Percentiles rank a stretch among this genome's conserved stretches.
Evolutionary conservation across 2,797 vertebrate species (phyloP).

Genomic region (Intellagama lesueurii): DNA sequence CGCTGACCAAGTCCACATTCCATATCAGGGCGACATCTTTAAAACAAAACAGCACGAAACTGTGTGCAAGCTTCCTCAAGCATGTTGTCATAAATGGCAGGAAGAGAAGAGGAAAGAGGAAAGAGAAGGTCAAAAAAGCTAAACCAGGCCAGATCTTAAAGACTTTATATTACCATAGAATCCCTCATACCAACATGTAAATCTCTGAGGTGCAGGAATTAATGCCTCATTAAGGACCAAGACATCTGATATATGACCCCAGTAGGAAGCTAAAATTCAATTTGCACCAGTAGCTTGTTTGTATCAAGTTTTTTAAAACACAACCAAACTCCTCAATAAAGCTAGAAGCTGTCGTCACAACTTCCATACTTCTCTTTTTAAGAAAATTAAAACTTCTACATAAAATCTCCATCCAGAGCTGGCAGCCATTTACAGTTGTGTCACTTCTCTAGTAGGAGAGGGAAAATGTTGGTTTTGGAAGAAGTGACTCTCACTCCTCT

Average conservation of each 20-base stretch:
- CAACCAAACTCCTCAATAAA: not conserved
- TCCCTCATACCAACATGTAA: no score
- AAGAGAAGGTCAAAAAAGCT: no score
- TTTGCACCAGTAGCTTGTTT: not conserved
- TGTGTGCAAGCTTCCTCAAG: no score
- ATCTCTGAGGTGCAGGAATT: no score
- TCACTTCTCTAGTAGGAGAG: not conserved
- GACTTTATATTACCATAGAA: no score
- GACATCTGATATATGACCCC: not conserved
- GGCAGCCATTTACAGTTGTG: not conserved
- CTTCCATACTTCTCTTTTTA: not conserved
- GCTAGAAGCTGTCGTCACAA: not conserved
- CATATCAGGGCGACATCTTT: no score
- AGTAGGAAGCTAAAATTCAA: not conserved
- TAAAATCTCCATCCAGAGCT: not conserved
- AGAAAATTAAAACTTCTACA: not conserved
- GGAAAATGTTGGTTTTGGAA: not conserved
- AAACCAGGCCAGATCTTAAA: no score
- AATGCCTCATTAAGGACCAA: not conserved
- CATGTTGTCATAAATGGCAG: no score
- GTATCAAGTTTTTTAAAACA: no score
- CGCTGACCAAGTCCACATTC: no score
- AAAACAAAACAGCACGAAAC: no score
- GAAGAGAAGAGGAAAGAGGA: no score
- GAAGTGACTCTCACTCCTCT: not conserved